These are phyloP conservation scores for Ferdinandea cuprea DNA, from an alignment of 2,888 invertebrate species.

Conservation along the genomic window DNA sequence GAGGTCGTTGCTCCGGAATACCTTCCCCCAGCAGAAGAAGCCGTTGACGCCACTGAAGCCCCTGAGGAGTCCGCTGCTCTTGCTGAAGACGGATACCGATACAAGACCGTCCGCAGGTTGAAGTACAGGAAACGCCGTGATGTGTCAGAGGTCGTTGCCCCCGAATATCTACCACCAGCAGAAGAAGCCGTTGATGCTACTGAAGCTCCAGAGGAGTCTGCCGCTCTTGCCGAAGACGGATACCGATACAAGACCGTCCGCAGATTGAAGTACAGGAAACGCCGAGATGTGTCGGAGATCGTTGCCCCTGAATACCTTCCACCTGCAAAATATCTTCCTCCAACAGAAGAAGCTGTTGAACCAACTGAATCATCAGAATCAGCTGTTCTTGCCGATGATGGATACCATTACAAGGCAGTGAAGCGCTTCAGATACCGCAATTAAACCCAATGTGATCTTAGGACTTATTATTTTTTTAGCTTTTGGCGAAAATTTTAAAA, in stretches of 20 bases:
- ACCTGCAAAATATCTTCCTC: too few relatives aligned
- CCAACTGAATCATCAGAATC: too few relatives aligned
- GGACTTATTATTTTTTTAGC: not conserved
- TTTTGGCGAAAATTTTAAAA: conserved; percentile 24
- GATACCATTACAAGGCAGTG: too few relatives aligned
- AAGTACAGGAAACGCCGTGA: conserved; percentile 41
- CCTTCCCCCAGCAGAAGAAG: conserved; percentile 15
- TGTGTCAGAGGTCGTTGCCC: conserved; percentile 55
- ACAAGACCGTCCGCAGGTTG: conserved; percentile 46
- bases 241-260: conserved; percentile 79
- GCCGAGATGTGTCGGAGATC: conserved; percentile 78
- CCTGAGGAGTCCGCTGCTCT: conserved; percentile 43
- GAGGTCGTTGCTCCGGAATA: conserved; percentile 48
- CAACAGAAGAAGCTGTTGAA: too few relatives aligned
- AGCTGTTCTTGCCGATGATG: too few relatives aligned
- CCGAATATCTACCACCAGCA: conserved; percentile 76
- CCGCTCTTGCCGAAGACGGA: conserved; percentile 76
- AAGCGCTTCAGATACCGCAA: conserved; percentile 40
- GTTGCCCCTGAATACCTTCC: conserved; percentile 48
- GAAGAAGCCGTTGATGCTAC: conserved; percentile 69
- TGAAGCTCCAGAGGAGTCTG: conserved; percentile 65
- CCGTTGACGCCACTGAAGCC: conserved; percentile 5
- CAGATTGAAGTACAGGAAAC: conserved; percentile 78
- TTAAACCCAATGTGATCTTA: not conserved
- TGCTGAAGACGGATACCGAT: conserved; percentile 70